Conservation (phyloP, 2,113 vertebrate genomes). For the Indri indri region DNA sequence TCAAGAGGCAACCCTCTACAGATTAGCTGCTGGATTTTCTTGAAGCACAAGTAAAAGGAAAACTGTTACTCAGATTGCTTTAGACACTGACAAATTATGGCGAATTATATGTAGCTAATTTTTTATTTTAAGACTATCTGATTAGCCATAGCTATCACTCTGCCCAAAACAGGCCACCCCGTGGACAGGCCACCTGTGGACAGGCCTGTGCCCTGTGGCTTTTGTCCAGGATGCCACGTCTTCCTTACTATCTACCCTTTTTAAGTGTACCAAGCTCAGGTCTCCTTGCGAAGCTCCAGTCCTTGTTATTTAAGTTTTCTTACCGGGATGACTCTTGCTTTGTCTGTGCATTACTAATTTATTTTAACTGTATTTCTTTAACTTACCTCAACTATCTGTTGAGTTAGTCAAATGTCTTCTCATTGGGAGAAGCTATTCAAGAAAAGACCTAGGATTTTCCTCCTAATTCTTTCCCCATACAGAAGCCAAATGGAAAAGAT, state of each 20-base stretch:
- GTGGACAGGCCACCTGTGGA: not conserved
- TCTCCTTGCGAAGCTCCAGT: not conserved
- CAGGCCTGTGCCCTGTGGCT: not conserved
- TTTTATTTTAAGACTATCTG: not conserved
- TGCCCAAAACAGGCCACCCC: not conserved
- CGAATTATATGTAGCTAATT: not conserved
- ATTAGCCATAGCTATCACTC: not conserved
- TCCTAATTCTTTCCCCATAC: not conserved
- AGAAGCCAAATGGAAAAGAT: not conserved
- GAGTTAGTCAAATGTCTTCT: not conserved
- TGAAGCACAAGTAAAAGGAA: not conserved
- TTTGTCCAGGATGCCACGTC: not conserved
- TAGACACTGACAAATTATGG: not conserved
- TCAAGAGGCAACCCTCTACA: not conserved
- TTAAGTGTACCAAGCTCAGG: not conserved
- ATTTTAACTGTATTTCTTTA: not conserved
- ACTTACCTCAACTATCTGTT: not conserved
- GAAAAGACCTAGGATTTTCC: not conserved
- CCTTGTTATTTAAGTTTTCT: not conserved
- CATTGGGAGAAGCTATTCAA: not conserved
- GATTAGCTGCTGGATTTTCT: not conserved
- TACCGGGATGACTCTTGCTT: not conserved
- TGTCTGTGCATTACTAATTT: not conserved
- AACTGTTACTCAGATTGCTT: not conserved
- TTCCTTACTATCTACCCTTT: not conserved